Evolutionary conservation across 2,113 vertebrate genomes (phyloP).

Genomic region (Dicerorhinus sumatrensis): DNA sequence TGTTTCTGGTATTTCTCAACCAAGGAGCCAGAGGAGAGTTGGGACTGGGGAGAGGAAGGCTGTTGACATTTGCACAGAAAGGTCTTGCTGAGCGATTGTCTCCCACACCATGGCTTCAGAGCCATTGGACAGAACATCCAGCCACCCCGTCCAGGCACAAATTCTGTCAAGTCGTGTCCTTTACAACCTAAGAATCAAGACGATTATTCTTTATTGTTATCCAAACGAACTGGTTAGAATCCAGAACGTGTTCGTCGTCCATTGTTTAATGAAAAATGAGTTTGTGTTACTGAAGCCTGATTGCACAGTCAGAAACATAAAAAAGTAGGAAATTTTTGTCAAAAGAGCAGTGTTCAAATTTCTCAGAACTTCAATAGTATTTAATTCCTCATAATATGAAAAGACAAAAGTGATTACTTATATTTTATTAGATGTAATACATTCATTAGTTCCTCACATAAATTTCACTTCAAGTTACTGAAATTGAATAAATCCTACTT

Average conservation of each 20-base stretch:
- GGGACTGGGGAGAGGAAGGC: neutral
- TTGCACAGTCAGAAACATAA: conserved; percentile 16
- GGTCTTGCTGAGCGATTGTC: neutral
- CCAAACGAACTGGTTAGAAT: neutral
- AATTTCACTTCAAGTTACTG: neutral
- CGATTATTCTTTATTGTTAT: neutral
- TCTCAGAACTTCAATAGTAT: neutral
- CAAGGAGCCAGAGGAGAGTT: too few relatives aligned
- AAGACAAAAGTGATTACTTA: neutral
- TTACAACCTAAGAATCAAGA: neutral
- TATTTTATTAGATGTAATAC: neutral
- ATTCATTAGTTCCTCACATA: neutral
- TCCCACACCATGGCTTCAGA: neutral
- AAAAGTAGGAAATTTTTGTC: neutral
- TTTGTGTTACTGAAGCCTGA: neutral
- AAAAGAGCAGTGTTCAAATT: neutral
- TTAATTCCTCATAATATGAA: neutral
- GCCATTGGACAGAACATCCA: neutral
- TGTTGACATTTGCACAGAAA: too few relatives aligned
- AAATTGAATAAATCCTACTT: neutral
- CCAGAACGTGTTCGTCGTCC: neutral
- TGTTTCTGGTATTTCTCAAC: neutral
- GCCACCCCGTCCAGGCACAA: too few relatives aligned
- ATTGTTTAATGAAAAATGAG: neutral
- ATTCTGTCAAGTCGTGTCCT: neutral